Percentiles rank a stretch among this genome's conserved stretches.
Conservation (phyloP, 1,140 invertebrate species). For the Hydropsyche tenuis region DNA sequence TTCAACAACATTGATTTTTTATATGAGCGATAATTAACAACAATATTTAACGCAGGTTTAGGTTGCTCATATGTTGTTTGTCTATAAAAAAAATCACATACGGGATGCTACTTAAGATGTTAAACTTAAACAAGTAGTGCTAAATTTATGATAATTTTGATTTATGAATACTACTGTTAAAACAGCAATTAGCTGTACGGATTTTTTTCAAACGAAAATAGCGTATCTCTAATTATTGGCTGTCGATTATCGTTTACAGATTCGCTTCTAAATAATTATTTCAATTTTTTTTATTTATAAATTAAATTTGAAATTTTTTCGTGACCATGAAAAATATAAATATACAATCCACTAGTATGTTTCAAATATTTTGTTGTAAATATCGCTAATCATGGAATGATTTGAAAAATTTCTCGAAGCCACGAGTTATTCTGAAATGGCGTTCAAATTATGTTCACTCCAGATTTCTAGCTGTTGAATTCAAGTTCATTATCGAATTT, state of each 20-base stretch:
- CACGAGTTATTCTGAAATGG: constrained; percentile 10
- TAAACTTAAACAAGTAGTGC: constrained; percentile 13
- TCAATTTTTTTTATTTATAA: constrained; percentile 4
- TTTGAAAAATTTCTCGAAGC: constrained; percentile 16
- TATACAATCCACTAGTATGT: too few species aligned
- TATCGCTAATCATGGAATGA: constrained; percentile 12
- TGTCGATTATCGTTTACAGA: constrained; percentile 8
- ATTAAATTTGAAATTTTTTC: too few species aligned
- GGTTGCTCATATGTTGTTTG: not conserved
- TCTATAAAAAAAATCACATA: not conserved
- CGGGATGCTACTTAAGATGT: constrained; percentile 4
- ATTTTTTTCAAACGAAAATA: not conserved
- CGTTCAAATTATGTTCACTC: constrained; percentile 30
- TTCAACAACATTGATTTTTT: constrained; percentile 9
- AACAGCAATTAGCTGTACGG: constrained; percentile 10
- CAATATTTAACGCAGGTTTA: not conserved
- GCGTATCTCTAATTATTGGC: constrained; percentile 2
- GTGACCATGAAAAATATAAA: too few species aligned
- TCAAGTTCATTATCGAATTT: constrained; percentile 34
- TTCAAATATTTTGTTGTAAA: too few species aligned
- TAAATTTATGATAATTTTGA: constrained; percentile 27
- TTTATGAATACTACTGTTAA: constrained; percentile 32
- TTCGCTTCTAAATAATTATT: constrained; percentile 4
- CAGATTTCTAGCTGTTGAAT: constrained; percentile 12
- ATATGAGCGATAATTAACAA: too few species aligned